Evolutionary conservation across 2,888 invertebrate species (phyloP).

Genomic region (Harpagoxenus sublaevis): DNA sequence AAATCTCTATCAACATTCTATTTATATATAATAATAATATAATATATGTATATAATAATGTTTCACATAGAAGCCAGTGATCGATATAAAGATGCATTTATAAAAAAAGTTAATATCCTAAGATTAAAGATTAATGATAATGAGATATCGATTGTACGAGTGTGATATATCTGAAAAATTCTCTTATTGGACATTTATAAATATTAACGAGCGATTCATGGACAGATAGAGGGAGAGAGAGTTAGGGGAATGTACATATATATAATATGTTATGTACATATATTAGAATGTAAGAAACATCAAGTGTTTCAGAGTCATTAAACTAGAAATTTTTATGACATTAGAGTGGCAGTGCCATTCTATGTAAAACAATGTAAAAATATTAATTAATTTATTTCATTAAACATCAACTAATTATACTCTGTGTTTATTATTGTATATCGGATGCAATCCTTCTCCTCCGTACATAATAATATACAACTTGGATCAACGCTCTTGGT

Average conservation of each 20-base stretch:
- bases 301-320: not conserved
- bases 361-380: constrained; percentile 14
- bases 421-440: not conserved
- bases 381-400: constrained; percentile 30
- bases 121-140: not conserved
- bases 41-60: not conserved
- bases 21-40: no score
- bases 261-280: constrained; percentile 18
- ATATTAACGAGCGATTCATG: not conserved
- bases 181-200: not conserved
- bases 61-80: not conserved
- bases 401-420: not conserved
- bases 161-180: not conserved
- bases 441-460: not conserved
- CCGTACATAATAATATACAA: not conserved
- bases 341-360: constrained; percentile 31
- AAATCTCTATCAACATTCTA: not conserved
- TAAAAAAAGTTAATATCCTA: not conserved
- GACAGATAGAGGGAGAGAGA: not conserved
- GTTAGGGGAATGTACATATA: not conserved
- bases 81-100: not conserved
- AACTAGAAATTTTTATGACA: not conserved
- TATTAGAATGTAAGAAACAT: not conserved
- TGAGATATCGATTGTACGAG: not conserved
- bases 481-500: not conserved